These are phyloP conservation scores for Trigoniulus corallinus DNA, from an alignment of 1,140 invertebrate species.

Conservation along the genomic window DNA sequence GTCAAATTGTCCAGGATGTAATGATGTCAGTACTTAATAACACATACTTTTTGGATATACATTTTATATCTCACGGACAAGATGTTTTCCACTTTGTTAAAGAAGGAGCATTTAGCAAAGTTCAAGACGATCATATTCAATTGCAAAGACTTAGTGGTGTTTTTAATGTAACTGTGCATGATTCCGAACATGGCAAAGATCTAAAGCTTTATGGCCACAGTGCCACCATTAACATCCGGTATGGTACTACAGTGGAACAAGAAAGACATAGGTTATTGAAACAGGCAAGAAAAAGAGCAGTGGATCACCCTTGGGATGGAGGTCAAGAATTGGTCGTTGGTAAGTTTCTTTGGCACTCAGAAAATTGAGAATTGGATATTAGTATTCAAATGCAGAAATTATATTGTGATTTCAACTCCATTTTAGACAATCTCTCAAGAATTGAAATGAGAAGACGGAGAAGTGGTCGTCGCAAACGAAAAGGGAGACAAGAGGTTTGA, in stretches of 20 bases:
- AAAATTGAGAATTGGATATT: no score
- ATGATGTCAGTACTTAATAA: conserved; percentile 87
- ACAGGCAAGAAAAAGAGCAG: conserved; percentile 76
- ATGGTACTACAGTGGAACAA: conserved; percentile 68
- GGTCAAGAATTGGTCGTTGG: conserved; percentile 22
- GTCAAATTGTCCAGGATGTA: conserved; percentile 70
- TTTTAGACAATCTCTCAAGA: no score
- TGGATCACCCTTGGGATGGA: conserved; percentile 77
- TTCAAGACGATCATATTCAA: conserved; percentile 75
- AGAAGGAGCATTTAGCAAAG: conserved; percentile 58
- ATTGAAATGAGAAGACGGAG: no score
- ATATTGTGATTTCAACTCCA: no score
- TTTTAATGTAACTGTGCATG: conserved; percentile 86
- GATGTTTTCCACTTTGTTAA: conserved; percentile 93
- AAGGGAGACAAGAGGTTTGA: no score
- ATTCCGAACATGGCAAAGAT: conserved; percentile 56
- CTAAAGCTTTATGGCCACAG: conserved; percentile 66
- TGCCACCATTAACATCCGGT: conserved; percentile 76
- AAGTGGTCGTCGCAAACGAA: no score
- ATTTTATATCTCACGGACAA: conserved; percentile 74
- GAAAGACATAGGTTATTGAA: conserved; percentile 72
- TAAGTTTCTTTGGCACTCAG: no score
- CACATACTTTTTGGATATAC: conserved; percentile 75
- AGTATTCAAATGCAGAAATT: no score
- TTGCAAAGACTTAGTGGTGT: conserved; percentile 64